A percentile compares a stretch with the other conserved stretches of the same genome.
Evolutionary conservation across 2,797 vertebrate genomes (phyloP).

Genomic region (Darevskia nairensis): DNA sequence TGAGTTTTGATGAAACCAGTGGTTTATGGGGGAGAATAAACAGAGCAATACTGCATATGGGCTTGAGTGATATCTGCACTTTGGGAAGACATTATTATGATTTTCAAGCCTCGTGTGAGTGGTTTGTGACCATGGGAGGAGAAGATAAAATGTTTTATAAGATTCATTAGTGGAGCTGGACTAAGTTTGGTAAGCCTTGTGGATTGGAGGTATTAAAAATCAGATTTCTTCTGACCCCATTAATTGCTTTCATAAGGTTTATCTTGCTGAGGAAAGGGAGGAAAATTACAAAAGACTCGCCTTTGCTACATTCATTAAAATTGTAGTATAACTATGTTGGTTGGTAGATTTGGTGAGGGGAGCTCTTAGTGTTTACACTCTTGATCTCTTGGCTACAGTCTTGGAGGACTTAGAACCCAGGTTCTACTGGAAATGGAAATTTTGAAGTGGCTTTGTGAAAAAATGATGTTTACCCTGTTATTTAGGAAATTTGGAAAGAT

Average conservation of each 20-base stretch:
- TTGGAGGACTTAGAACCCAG: background rate
- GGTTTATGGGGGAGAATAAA: constrained; percentile 88
- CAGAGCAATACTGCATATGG: constrained; percentile 77
- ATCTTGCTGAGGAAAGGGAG: constrained; percentile 54
- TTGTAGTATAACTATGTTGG: rapidly evolving
- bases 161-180: constrained; percentile 91
- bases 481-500: background rate
- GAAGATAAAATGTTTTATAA: constrained; percentile 88
- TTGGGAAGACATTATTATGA: constrained; percentile 88
- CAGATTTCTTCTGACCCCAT: constrained; percentile 62
- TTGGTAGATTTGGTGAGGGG: background rate
- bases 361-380: background rate
- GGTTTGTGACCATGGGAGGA: constrained; percentile 78
- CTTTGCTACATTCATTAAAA: constrained; percentile 29
- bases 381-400: background rate
- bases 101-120: constrained; percentile 87
- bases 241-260: constrained; percentile 65
- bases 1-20: constrained; percentile 96
- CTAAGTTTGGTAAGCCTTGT: constrained; percentile 83
- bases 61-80: constrained; percentile 80
- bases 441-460: constrained; percentile 7
- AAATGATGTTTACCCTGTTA: background rate
- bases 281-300: constrained; percentile 47
- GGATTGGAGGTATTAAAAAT: constrained; percentile 73
- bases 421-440: background rate